A percentile compares a stretch with the other conserved stretches of the same genome.
Conservation (phyloP, 1,140 invertebrate genomes). For the Drosophila cardini region DNA sequence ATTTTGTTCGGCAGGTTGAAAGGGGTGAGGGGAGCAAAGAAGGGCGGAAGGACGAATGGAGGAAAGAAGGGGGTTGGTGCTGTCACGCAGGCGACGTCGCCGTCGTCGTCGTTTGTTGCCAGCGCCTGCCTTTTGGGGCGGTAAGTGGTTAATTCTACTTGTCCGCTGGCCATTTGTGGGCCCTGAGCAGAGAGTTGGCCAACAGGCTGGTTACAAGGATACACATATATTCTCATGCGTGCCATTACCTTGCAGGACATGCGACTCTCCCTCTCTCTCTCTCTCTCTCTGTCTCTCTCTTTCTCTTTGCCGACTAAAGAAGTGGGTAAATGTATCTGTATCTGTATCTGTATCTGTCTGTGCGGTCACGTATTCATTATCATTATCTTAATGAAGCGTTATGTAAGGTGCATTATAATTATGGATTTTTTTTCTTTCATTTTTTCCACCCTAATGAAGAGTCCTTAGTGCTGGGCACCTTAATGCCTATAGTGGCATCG, state of each 20-base stretch:
- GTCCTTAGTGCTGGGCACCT: constrained; percentile 27
- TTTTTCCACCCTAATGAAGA: constrained; percentile 57
- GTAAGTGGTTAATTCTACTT: constrained; percentile 80
- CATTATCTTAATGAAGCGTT: constrained; percentile 82
- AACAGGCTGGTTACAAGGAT: constrained; percentile 14
- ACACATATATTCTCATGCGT: constrained; percentile 69
- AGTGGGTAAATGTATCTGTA: constrained; percentile 8
- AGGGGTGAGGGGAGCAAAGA: neutral
- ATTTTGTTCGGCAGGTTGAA: constrained; percentile 34
- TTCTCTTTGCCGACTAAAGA: neutral
- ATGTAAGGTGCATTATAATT: constrained; percentile 83
- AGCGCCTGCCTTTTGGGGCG: constrained; percentile 41
- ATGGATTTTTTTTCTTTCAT: constrained; percentile 65
- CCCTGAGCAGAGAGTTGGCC: neutral
- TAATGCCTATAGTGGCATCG: constrained; percentile 22
- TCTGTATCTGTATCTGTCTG: constrained; percentile 15
- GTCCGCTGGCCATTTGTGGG: constrained; percentile 71
- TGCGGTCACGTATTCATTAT: constrained; percentile 79
- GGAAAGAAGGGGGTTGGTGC: neutral
- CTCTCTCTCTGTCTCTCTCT: neutral
- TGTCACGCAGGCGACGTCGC: constrained; percentile 56
- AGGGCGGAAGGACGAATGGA: neutral
- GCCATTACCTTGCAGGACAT: constrained; percentile 70
- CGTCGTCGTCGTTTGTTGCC: constrained; percentile 39
- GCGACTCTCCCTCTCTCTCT: constrained; percentile 17